Evolutionary conservation across 2,888 invertebrate species (phyloP), one percentile per base, ranked within the genome.

Genomic region (Diaphora mendica): DNA sequence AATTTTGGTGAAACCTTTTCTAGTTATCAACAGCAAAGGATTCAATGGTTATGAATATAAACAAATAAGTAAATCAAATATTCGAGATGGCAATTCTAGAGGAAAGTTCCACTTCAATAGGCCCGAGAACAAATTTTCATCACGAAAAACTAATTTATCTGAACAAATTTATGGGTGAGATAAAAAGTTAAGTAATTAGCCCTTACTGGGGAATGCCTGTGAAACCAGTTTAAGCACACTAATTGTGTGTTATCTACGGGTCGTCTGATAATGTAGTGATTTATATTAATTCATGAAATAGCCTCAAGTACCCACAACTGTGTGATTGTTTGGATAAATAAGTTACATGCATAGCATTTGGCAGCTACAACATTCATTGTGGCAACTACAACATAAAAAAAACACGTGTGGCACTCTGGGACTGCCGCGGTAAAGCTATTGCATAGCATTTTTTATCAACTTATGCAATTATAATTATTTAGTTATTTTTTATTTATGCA

Each of bases 151-250:
- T 74, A 86, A 85, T 84, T 83, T 81, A 86, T 83, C 74, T 71
- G 44, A 59, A 71, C n/a, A 81, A 79, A 86, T 86, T 86, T 86
- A 86, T 79, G 81, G 77, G 70, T 68, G 17, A 75, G 85, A 85
- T 86, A 82, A 83, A 86, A 82, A 81, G 79, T 80, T 76, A 84
- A 81, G 81, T 82, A 85, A 84, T 85, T 86, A 86, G 76, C 77
- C 77, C 75, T 82, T 81, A 76, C 73, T 70, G 74, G 71, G 64
- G 66, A 68, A 68, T 70, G 67, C 70, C 69, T 69, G 67, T 70
- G 26, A 48, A 68, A n/a, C 30, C 68, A 26, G 69, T 66, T 71
- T 72, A 68, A 70, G 72, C 62, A 74, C 39, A 77, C 42, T 72
- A 75, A 73, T 77, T 51, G 71, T 68, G 71, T 77, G 30, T 79